Percentiles rank a stretch among this genome's conserved stretches.
Evolutionary conservation across 2,888 invertebrate genomes (phyloP).

Genomic region (Leistus spinibarbis): DNA sequence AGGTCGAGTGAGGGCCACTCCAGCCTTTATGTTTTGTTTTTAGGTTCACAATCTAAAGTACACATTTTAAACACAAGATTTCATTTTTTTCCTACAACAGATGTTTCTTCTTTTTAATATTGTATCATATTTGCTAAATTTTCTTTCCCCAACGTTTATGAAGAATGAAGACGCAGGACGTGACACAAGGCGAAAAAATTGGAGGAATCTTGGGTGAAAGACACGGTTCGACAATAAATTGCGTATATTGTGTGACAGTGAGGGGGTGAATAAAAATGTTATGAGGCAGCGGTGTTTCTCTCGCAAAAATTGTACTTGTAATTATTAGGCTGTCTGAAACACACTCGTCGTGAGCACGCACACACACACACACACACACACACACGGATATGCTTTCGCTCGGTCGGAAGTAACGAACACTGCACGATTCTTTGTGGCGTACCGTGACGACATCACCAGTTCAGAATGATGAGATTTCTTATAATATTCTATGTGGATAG

Average conservation of each 20-base stretch:
- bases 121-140: too few relatives aligned
- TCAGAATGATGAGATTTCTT: background rate
- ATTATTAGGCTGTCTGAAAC: background rate
- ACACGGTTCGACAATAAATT: constrained; percentile 49
- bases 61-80: too few relatives aligned
- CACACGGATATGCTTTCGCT: background rate
- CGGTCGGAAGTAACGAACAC: background rate
- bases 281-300: constrained; percentile 44
- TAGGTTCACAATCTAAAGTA: too few relatives aligned
- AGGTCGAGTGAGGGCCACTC: too few relatives aligned
- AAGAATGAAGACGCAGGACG: too few relatives aligned
- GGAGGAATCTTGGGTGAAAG: constrained; percentile 1
- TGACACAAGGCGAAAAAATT: too few relatives aligned
- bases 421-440: background rate
- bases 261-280: constrained; percentile 56
- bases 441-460: background rate
- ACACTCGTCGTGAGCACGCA: background rate
- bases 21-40: too few relatives aligned
- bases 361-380: background rate
- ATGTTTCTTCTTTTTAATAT: too few relatives aligned
- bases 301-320: constrained; percentile 16
- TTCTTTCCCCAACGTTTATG: too few relatives aligned
- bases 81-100: too few relatives aligned
- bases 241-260: constrained; percentile 56
- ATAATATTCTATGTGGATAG: background rate